Conservation (phyloP, 2,797 vertebrate species). For the Synanceia verrucosa region DNA sequence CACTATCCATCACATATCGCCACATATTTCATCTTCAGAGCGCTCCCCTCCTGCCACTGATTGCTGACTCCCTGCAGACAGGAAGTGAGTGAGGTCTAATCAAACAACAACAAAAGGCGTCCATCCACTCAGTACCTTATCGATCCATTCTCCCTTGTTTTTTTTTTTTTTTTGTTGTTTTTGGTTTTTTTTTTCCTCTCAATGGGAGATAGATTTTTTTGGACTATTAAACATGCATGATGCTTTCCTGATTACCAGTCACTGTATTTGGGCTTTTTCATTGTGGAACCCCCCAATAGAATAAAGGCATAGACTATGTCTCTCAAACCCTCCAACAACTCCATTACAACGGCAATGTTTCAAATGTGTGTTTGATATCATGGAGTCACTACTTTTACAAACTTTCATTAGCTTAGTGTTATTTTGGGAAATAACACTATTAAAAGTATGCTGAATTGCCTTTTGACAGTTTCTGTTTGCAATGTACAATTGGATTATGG, state of each 20-base stretch:
- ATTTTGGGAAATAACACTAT: not conserved
- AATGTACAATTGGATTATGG: not conserved
- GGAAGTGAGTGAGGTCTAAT: conserved; percentile 30
- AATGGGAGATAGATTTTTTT: no score
- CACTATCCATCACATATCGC: conserved; percentile 11
- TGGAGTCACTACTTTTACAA: no score
- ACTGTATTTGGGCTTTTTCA: conserved; percentile 3
- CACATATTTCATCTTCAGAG: conserved; percentile 26
- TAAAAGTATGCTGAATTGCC: not conserved
- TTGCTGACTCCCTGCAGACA: conserved; percentile 28
- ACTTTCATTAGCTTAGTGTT: no score
- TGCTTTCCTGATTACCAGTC: conserved; percentile 5
- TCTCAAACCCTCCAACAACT: not conserved
- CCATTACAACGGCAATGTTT: rapidly evolving
- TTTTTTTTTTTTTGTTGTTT: not conserved
- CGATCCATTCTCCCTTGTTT: conserved; percentile 4
- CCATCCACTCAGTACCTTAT: conserved; percentile 16
- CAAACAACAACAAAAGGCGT: conserved; percentile 27
- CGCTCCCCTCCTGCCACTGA: conserved; percentile 1
- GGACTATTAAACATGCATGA: conserved; percentile 26
- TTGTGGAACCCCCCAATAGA: not conserved
- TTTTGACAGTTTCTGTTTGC: not conserved
- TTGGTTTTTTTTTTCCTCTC: not conserved
- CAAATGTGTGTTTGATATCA: not conserved
- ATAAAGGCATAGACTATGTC: no score